A percentile compares a stretch with the other conserved stretches of the same genome.
These are phyloP conservation scores for Cantharis lateralis DNA, from an alignment of 2,888 invertebrate species.

Conservation along the genomic window DNA sequence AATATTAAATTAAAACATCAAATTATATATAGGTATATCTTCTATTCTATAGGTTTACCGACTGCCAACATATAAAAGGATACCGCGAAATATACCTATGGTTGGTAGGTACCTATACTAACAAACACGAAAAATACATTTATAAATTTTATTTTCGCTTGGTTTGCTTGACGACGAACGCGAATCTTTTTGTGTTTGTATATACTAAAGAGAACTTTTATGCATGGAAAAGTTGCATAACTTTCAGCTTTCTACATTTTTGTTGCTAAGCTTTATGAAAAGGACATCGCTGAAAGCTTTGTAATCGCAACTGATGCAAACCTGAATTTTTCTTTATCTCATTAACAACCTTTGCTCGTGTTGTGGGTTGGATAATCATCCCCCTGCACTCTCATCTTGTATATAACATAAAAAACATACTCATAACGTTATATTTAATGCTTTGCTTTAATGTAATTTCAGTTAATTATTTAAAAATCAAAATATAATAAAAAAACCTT, in stretches of 20 bases:
- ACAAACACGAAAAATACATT: conserved; percentile 31
- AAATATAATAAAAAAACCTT: too few species aligned
- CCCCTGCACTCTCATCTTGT: neutral
- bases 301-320: conserved; percentile 16
- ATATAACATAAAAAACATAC: neutral
- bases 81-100: neutral
- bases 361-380: neutral
- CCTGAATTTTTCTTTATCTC: conserved; percentile 26
- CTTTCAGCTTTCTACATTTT: conserved; percentile 29
- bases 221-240: conserved; percentile 25
- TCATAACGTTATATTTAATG: too few species aligned
- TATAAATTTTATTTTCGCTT: conserved; percentile 32
- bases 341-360: conserved; percentile 21
- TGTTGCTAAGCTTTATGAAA: conserved; percentile 23
- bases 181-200: conserved; percentile 27
- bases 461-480: neutral
- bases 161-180: conserved; percentile 23
- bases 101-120: neutral
- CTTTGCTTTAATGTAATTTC: neutral
- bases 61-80: conserved; percentile 8
- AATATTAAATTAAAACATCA: conserved; percentile 24
- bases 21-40: neutral
- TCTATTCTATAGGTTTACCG: conserved; percentile 2
- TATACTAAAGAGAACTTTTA: conserved; percentile 23
- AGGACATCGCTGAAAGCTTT: conserved; percentile 29